These are phyloP conservation scores for Lepeophtheirus nordmannii DNA, from an alignment of 2,888 invertebrate species.

Conservation along the genomic window DNA sequence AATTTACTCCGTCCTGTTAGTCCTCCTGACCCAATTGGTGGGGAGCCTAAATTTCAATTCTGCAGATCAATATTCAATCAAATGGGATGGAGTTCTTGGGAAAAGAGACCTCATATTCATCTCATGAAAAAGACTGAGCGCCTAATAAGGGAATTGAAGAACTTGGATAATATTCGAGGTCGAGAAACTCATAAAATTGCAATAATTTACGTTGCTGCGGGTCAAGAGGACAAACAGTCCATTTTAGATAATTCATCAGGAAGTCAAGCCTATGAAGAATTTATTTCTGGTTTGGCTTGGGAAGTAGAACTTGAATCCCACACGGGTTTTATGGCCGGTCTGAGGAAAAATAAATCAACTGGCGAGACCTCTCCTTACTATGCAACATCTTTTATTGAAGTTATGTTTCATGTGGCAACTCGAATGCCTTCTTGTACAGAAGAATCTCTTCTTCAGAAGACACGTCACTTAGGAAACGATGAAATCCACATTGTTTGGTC, in stretches of 20 bases:
- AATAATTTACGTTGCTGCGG: conserved; percentile 91
- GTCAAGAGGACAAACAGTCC: conserved; percentile 89
- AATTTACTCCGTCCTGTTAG: conserved; percentile 30
- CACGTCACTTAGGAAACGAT: conserved; percentile 89
- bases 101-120: conserved; percentile 65
- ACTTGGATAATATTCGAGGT: conserved; percentile 80
- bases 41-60: conserved; percentile 55
- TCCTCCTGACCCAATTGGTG: conserved; percentile 41
- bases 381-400: conserved; percentile 81
- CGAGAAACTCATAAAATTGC: conserved; percentile 91
- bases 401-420: conserved; percentile 93
- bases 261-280: conserved; percentile 69
- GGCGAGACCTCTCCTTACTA: conserved; percentile 87
- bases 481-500: conserved; percentile 99
- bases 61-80: conserved; percentile 80
- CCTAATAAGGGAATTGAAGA: conserved; percentile 70
- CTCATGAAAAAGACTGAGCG: conserved; percentile 73
- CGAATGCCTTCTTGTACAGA: conserved; percentile 81
- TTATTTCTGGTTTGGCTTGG: conserved; percentile 35
- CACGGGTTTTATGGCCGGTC: conserved; percentile 82
- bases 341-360: conserved; percentile 64
- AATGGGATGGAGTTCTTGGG: conserved; percentile 75
- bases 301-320: conserved; percentile 77
- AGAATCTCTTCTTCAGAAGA: conserved; percentile 75
- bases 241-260: conserved; percentile 79